Evolutionary conservation across 2,888 invertebrate species (phyloP).

Genomic region (Drosophila ezoana): DNA sequence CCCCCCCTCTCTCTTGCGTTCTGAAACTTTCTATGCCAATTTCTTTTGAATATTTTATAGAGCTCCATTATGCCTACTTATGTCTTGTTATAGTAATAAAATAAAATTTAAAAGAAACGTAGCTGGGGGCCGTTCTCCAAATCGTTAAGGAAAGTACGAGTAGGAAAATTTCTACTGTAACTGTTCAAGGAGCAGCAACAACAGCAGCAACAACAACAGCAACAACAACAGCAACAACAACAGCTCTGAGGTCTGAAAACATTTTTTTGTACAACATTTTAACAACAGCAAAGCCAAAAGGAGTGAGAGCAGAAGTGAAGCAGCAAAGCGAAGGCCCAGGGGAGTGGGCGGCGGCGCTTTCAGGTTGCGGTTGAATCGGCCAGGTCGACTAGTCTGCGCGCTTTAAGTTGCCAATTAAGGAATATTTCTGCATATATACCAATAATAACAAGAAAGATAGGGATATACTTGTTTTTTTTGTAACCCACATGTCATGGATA

Average conservation of each 20-base stretch:
- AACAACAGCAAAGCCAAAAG: constrained; percentile 28
- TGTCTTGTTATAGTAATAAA: constrained; percentile 83
- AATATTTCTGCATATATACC: too few species aligned
- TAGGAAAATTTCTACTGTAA: constrained; percentile 21
- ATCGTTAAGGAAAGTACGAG: constrained; percentile 69
- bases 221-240: constrained; percentile 25
- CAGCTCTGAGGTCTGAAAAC: constrained; percentile 51
- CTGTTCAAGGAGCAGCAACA: constrained; percentile 39
- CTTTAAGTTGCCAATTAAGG: not conserved
- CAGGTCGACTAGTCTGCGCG: constrained; percentile 17
- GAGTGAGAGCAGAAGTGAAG: constrained; percentile 39
- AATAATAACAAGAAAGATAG: not conserved
- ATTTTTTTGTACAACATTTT: constrained; percentile 42
- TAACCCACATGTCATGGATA: not conserved
- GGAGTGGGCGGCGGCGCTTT: not conserved
- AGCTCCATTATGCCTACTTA: constrained; percentile 82
- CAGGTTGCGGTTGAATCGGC: constrained; percentile 22
- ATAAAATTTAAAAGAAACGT: constrained; percentile 76
- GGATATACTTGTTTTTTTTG: not conserved
- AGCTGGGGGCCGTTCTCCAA: constrained; percentile 37
- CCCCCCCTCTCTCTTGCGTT: not conserved
- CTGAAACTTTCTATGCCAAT: constrained; percentile 74
- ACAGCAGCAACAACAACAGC: constrained; percentile 7
- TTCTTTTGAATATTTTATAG: constrained; percentile 82
- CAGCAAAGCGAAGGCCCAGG: constrained; percentile 12